Conservation (phyloP, 1,140 invertebrate genomes). For the Armadillidium nasatum region DNA sequence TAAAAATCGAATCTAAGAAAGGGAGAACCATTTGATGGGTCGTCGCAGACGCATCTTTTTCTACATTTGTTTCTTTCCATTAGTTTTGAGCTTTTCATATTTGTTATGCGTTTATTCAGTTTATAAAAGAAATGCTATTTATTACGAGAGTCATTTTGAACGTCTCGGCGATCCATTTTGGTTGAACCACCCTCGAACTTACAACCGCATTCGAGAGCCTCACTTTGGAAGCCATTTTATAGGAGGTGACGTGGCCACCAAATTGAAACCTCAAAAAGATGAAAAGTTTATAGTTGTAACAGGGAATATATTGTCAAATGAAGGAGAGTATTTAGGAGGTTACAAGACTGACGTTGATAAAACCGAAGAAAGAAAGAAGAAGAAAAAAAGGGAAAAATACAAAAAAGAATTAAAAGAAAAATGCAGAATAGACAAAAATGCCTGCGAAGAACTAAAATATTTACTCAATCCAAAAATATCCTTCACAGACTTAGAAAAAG, state of each 20-base stretch:
- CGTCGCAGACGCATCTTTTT: neutral
- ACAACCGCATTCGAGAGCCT: neutral
- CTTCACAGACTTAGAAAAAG: no score
- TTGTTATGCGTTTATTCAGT: neutral
- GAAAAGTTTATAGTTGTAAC: neutral
- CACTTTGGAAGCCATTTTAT: neutral
- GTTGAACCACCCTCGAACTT: neutral
- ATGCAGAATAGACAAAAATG: neutral
- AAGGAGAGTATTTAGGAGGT: neutral
- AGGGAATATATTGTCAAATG: neutral
- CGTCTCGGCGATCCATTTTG: neutral
- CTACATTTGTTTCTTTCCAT: neutral
- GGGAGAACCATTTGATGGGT: neutral
- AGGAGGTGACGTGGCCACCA: neutral
- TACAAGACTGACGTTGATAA: neutral
- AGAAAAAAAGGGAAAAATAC: neutral
- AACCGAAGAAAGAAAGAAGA: neutral
- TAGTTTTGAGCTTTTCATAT: neutral
- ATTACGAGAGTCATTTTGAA: neutral
- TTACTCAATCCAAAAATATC: no score
- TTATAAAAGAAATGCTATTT: neutral
- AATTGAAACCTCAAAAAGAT: neutral
- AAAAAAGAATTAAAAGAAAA: neutral
- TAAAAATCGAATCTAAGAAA: no score
- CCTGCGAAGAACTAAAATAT: neutral